Conservation (phyloP, 2,888 invertebrate species). For the Macrostomum cliftonense region DNA sequence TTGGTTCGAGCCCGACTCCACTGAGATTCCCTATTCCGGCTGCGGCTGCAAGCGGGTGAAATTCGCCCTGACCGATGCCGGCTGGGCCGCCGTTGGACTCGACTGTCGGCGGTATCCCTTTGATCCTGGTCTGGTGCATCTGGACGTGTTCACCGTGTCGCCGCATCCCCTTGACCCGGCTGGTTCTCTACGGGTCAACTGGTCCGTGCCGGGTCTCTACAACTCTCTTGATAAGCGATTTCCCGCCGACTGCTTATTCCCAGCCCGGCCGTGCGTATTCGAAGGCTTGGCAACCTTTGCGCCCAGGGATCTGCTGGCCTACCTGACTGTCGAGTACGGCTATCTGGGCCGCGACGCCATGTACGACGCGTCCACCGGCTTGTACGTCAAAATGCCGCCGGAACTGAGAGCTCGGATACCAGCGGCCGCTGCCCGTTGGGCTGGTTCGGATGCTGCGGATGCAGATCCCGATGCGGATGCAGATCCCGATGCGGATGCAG, state of each 20-base stretch:
- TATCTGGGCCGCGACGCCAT: constrained; percentile 4
- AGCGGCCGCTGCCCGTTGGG: too few species aligned
- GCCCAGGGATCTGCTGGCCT: background rate
- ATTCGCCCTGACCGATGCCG: background rate
- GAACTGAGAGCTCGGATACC: too few species aligned
- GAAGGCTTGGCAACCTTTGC: background rate
- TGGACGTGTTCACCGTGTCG: constrained; percentile 1
- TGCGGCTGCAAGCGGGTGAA: constrained; percentile 1
- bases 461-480: too few species aligned
- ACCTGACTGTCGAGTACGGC: constrained; percentile 3
- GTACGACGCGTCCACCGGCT: background rate
- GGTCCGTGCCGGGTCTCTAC: constrained; percentile 1
- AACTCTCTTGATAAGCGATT: constrained; percentile 1
- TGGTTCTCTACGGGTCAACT: background rate
- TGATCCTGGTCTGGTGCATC: background rate
- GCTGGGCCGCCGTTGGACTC: background rate
- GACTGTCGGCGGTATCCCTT: background rate
- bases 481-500: too few species aligned
- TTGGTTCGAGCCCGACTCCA: background rate
- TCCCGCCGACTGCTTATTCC: background rate
- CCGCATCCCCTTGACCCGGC: background rate
- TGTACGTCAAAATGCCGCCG: background rate
- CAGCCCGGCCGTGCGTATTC: background rate
- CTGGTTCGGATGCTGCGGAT: too few species aligned
- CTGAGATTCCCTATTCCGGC: background rate